Conservation (phyloP, 2,797 vertebrate species). For the Hydrophis major region DNA sequence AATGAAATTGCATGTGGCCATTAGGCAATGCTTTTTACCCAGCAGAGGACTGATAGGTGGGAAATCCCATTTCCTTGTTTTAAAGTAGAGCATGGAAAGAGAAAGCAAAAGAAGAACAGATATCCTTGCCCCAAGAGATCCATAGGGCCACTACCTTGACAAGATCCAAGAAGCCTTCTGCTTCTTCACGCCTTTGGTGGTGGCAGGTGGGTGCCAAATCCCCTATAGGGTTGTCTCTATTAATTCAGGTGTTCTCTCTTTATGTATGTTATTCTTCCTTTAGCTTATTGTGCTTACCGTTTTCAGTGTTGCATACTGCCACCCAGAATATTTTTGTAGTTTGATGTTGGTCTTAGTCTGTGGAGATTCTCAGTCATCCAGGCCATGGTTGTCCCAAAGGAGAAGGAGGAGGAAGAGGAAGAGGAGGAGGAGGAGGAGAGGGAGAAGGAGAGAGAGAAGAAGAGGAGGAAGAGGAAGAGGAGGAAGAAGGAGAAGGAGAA, state of each 20-base stretch:
- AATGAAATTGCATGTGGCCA: constrained; percentile 67
- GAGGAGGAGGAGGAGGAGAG: too few relatives aligned
- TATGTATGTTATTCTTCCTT: background rate
- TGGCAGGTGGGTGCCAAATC: background rate
- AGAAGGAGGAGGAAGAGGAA: too few relatives aligned
- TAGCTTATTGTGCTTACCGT: background rate
- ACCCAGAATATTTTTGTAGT: background rate
- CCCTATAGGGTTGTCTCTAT: background rate
- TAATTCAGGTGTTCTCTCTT: background rate
- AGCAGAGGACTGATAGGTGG: constrained; percentile 59
- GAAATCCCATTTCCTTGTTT: constrained; percentile 55
- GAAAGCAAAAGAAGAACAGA: background rate
- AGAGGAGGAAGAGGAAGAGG: too few relatives aligned
- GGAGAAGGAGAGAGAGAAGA: too few relatives aligned
- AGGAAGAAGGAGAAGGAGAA: too few relatives aligned
- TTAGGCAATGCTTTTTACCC: constrained; percentile 70
- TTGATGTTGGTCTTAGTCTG: background rate
- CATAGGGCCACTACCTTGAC: background rate
- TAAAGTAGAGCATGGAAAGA: constrained; percentile 36
- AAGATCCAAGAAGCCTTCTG: background rate
- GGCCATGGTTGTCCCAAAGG: too few relatives aligned
- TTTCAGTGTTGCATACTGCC: background rate
- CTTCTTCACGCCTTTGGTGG: background rate
- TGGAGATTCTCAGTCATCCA: too few relatives aligned
- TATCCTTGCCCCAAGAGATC: background rate